A percentile compares a stretch with the other conserved stretches of the same genome.
These are phyloP conservation scores for Limulus polyphemus DNA, from an alignment of 2,888 invertebrate genomes.

Conservation along the genomic window DNA sequence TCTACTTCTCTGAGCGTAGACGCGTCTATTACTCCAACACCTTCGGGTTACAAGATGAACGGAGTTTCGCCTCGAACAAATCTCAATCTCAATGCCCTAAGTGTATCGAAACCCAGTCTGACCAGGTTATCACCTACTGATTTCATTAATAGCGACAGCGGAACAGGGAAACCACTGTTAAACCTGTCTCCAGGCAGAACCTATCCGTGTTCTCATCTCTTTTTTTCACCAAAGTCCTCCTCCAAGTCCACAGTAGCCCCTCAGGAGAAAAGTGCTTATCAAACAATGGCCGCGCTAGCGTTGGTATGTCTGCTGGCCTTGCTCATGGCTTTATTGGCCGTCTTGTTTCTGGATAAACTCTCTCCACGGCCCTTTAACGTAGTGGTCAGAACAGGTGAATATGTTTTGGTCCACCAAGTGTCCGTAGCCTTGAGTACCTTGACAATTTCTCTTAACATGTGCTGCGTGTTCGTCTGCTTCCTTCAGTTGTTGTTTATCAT, in stretches of 20 bases:
- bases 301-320: constrained; percentile 71
- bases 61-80: constrained; percentile 22
- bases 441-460: constrained; percentile 73
- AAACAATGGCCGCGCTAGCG: constrained; percentile 70
- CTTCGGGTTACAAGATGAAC: constrained; percentile 19
- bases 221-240: too few relatives aligned
- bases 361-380: constrained; percentile 51
- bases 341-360: constrained; percentile 64
- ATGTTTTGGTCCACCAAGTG: constrained; percentile 77
- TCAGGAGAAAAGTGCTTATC: constrained; percentile 43
- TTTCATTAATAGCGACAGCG: too few relatives aligned
- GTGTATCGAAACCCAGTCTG: constrained; percentile 52
- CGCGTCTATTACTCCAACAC: constrained; percentile 18
- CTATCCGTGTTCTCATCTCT: constrained; percentile 3
- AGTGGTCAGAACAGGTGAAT: constrained; percentile 55
- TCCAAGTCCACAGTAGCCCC: too few relatives aligned
- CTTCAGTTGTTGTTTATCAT: constrained; percentile 87
- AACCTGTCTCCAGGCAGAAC: constrained; percentile 10
- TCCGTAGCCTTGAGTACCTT: constrained; percentile 77
- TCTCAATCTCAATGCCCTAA: constrained; percentile 41
- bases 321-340: constrained; percentile 63
- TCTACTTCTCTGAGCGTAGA: constrained; percentile 6
- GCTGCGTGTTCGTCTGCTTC: constrained; percentile 81
- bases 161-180: constrained; percentile 4
- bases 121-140: constrained; percentile 31